Conservation (phyloP, 2,797 vertebrate species). For the Champsocephalus esox region DNA sequence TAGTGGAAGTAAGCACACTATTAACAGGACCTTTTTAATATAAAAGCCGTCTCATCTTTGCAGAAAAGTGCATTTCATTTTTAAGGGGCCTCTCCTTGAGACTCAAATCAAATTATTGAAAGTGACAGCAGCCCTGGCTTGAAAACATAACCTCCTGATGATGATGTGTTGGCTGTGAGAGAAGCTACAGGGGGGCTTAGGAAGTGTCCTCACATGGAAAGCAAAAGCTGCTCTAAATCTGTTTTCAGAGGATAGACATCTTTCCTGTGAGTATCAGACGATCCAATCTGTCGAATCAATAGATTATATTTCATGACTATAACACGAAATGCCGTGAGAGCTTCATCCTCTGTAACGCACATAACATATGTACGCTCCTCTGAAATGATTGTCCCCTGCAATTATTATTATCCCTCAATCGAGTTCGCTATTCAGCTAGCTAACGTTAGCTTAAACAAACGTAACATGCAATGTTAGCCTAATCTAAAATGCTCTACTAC, state of each 20-base stretch:
- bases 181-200: neutral
- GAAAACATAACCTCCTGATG: neutral
- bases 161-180: slow-evolving; percentile 8
- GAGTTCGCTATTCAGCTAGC: too few relatives aligned
- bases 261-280: neutral
- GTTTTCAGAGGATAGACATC: slow-evolving; percentile 2
- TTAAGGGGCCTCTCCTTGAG: slow-evolving; percentile 14
- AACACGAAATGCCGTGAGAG: too few relatives aligned
- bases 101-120: slow-evolving; percentile 5
- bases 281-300: too few relatives aligned
- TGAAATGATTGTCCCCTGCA: too few relatives aligned
- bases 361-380: too few relatives aligned
- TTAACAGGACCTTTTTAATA: neutral
- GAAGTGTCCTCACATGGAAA: slow-evolving; percentile 8
- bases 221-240: slow-evolving; percentile 7
- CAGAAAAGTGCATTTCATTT: slow-evolving; percentile 12
- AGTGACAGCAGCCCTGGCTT: neutral
- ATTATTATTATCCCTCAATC: too few relatives aligned
- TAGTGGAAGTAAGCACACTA: neutral
- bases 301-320: too few relatives aligned
- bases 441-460: too few relatives aligned
- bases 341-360: too few relatives aligned
- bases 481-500: too few relatives aligned
- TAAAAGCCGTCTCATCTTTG: slow-evolving; percentile 11
- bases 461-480: too few relatives aligned